Base-by-base conservation (phyloP, 2,888 invertebrate species). In the Oxystoma pomonae region DNA sequence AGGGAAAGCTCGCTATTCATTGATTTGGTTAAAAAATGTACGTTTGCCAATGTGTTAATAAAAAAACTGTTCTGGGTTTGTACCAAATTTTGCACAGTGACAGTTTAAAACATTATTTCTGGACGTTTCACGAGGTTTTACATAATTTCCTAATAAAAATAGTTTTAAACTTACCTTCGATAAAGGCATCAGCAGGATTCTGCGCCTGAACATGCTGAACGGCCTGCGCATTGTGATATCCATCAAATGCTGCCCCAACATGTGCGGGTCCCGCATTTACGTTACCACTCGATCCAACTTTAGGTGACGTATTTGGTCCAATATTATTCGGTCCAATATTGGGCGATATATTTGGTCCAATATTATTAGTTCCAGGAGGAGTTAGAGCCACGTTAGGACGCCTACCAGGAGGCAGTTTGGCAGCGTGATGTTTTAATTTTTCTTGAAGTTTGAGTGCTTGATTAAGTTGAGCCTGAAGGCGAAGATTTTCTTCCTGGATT, bases 391-490 rank as follows among this genome's bases (percentile, higher is more conserved):
- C 35, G 35, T 35, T 35, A 53, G n/a, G 53, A 9, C 17, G 53
- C 53, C 5, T 7, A 16, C 19, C 56, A 7, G 61, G 71, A 57
- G 61, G 70, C 59, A 66, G n/a, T 56, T 71, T 71, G 5, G 63
- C 63, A 9, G 78, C 72, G 58, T 80, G 78, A 3, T 77, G 72
- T 67, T 77, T 78, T 3, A 81, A 68, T 70, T 80, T 79, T 59
- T 79, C 79, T 63, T 81, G 80, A 1, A 78, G 63, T 67, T 77
- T 79, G 2, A 80, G 57, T 5, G 77, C 76, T 58, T 76, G 75
- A 61, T 76, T 76, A 16, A 81, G 73, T 68, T 80, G 78, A 51
- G 79, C 77, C 67, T 80, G 80, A 7, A 81, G 68, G 21, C 73
- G 71, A 16, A 76, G 69, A 61, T 81, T 81, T 67, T 81, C 80